A percentile compares a stretch with the other conserved stretches of the same genome.
Conservation (phyloP, 2,888 invertebrate species). For the Sussaba pulchella region DNA sequence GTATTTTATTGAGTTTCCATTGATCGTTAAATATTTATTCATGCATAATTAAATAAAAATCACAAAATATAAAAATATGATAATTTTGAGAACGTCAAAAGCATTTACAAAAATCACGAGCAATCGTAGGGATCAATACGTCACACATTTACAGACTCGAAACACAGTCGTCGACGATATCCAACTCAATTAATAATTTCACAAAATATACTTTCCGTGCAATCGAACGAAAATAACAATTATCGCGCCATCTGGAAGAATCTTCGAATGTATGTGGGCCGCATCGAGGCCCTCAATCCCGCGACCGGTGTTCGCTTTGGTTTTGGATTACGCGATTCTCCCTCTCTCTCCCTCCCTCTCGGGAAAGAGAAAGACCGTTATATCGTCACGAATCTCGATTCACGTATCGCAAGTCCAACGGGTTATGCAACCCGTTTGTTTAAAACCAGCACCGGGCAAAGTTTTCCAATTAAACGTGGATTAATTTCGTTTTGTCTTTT, state of each 20-base stretch:
- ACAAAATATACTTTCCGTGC: not conserved
- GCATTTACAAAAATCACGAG: too few species aligned
- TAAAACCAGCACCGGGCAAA: conserved; percentile 76
- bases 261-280: not conserved
- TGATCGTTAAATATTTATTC: too few species aligned
- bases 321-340: conserved; percentile 55
- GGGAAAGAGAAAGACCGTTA: conserved; percentile 66
- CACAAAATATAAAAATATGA: too few species aligned
- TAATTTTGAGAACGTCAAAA: too few species aligned
- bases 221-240: conserved; percentile 32
- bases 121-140: not conserved
- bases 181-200: not conserved
- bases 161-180: not conserved
- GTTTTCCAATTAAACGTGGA: conserved; percentile 84
- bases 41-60: too few species aligned
- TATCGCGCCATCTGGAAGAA: conserved; percentile 27
- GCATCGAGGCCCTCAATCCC: conserved; percentile 23
- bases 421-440: conserved; percentile 76
- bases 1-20: too few species aligned
- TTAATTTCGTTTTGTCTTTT: conserved; percentile 82
- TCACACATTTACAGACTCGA: not conserved
- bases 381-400: conserved; percentile 64
- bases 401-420: conserved; percentile 55
- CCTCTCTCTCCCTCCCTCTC: too few species aligned
- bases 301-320: conserved; percentile 12